Percentiles rank a stretch among this genome's conserved stretches.
Evolutionary conservation across 64 coral and sea anemone genomes (phyloP).

Genomic region (Hydrozoanthus tunicans): DNA sequence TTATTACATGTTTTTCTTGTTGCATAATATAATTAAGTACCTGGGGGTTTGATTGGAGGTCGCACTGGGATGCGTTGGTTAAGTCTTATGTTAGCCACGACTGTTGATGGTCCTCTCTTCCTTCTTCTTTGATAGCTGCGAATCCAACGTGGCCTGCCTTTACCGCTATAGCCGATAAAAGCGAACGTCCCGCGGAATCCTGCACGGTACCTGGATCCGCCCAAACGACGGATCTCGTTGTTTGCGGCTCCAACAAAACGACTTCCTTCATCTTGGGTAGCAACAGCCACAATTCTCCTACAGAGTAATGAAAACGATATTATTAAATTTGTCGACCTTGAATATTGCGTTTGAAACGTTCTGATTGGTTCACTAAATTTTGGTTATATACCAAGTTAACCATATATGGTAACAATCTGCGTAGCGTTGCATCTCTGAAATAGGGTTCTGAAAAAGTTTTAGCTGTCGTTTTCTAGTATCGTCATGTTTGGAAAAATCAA

Average conservation of each 20-base stretch:
- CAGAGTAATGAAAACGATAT: neutral
- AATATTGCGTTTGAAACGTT: too few relatives aligned
- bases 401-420: too few relatives aligned
- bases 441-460: too few relatives aligned
- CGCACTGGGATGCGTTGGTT: slow-evolving; percentile 9
- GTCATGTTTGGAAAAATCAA: too few relatives aligned
- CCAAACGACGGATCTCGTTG: slow-evolving; percentile 22
- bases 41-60: slow-evolving; percentile 21
- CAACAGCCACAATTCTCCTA: slow-evolving; percentile 30
- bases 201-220: neutral
- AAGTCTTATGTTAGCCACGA: slow-evolving; percentile 26
- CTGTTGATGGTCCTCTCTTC: slow-evolving; percentile 29
- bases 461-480: too few relatives aligned
- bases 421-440: too few relatives aligned
- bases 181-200: slow-evolving; percentile 7
- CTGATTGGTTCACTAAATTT: too few relatives aligned
- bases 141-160: slow-evolving; percentile 25
- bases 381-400: too few relatives aligned
- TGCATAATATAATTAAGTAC: neutral
- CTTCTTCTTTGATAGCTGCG: neutral
- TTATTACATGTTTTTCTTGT: too few relatives aligned
- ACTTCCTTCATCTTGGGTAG: slow-evolving; percentile 45
- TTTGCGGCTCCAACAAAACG: neutral
- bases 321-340: neutral
- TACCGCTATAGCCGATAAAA: slow-evolving; percentile 1